phyloP scores from a whole-genome alignment of 2,888 invertebrate genomes.

The Drosophila helvetica region DNA sequence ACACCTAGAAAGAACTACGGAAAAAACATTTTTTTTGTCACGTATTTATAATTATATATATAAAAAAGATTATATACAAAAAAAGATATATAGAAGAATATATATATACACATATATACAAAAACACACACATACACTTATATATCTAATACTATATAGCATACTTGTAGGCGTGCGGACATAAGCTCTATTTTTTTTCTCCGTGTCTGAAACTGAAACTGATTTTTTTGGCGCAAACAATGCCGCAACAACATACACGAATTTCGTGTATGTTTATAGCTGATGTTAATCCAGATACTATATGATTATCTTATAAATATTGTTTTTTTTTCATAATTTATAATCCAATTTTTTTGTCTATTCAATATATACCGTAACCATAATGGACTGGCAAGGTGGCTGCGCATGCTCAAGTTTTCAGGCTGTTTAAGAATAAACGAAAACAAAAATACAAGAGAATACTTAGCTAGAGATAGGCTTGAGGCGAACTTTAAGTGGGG shows the following conservation, averaged over 20 bases:
- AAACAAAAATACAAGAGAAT: constrained; percentile 10
- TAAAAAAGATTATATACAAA: constrained; percentile 23
- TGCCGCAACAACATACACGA: constrained; percentile 47
- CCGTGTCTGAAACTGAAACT: constrained; percentile 67
- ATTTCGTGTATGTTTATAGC: constrained; percentile 60
- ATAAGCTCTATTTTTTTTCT: constrained; percentile 70
- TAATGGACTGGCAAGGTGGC: constrained; percentile 32
- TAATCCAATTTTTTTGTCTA: constrained; percentile 65
- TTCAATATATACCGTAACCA: constrained; percentile 33
- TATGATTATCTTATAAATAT: constrained; percentile 46
- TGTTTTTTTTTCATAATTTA: constrained; percentile 72
- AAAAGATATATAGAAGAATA: constrained; percentile 26
- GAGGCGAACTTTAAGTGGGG: constrained; percentile 2
- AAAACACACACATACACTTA: constrained; percentile 22
- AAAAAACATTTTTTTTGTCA: constrained; percentile 63
- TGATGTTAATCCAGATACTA: constrained; percentile 53
- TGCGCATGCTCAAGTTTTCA: constrained; percentile 48
- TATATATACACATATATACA: constrained; percentile 40
- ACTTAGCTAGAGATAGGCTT: constrained; percentile 34
- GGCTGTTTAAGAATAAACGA: constrained; percentile 38
- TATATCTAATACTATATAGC: constrained; percentile 47
- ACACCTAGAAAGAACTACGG: constrained; percentile 44
- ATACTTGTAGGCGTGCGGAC: constrained; percentile 52
- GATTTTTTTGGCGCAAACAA: constrained; percentile 61
- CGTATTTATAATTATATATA: constrained; percentile 50